Conservation (phyloP, 2,888 invertebrate species). For the Neuroscelio doddi region DNA sequence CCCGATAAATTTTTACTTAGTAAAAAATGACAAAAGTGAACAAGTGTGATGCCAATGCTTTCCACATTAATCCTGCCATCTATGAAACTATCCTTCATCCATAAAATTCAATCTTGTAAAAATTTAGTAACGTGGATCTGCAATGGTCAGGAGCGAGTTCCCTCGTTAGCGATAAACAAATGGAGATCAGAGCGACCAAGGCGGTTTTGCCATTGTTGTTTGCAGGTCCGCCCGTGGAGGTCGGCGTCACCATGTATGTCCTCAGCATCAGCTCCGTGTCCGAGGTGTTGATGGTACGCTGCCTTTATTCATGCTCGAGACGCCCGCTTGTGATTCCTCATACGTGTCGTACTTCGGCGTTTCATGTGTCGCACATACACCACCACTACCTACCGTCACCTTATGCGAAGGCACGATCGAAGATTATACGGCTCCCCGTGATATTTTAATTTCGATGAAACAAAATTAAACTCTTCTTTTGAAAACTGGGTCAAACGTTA, state of each 20-base stretch:
- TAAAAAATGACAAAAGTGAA: no score
- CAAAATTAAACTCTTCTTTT: no score
- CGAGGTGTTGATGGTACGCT: constrained; percentile 96
- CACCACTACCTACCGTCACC: background rate
- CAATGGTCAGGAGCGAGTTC: constrained; percentile 9
- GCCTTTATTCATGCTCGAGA: constrained; percentile 53
- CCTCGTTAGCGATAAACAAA: constrained; percentile 33
- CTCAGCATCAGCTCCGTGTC: constrained; percentile 98
- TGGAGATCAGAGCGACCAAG: constrained; percentile 63
- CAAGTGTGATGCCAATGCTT: no score
- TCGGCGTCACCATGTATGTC: constrained; percentile 98
- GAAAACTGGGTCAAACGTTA: no score
- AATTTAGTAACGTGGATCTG: background rate
- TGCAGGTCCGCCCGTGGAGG: constrained; percentile 97
- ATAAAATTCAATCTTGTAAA: no score
- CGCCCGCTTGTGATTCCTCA: constrained; percentile 52
- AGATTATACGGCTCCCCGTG: no score
- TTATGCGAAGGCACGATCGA: background rate
- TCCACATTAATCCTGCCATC: no score
- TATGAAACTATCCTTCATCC: no score
- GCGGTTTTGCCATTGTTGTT: constrained; percentile 72
- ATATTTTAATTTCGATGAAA: no score
- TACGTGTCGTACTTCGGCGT: constrained; percentile 46
- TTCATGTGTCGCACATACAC: constrained; percentile 22
- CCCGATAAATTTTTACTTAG: no score